phyloP scores from a whole-genome alignment of 2,888 invertebrate species.

The Pogonocherus hispidulus region DNA sequence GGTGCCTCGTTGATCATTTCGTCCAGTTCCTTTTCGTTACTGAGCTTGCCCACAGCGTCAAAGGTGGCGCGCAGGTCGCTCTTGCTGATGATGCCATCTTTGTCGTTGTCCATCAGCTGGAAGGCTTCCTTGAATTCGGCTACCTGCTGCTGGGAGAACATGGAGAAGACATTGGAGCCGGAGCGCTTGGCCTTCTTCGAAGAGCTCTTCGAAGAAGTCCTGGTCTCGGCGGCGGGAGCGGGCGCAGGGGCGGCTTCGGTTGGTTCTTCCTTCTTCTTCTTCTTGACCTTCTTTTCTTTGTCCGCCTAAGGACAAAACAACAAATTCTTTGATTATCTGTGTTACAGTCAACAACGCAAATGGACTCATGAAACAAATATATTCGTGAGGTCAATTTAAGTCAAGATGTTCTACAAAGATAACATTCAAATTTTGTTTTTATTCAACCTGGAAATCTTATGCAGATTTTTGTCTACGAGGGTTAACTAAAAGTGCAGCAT shows the following conservation, averaged over 20 bases:
- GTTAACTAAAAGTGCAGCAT: too few species aligned
- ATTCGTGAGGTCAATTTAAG: too few species aligned
- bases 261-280: slow-evolving; percentile 84
- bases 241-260: slow-evolving; percentile 78
- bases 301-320: slow-evolving; percentile 81
- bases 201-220: slow-evolving; percentile 87
- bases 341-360: background rate
- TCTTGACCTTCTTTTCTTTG: slow-evolving; percentile 93
- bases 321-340: background rate
- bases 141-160: slow-evolving; percentile 92
- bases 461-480: too few species aligned
- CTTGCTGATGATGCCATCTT: slow-evolving; percentile 83
- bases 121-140: slow-evolving; percentile 97
- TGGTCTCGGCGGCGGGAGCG: slow-evolving; percentile 78
- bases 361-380: too few species aligned
- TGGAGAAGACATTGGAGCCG: slow-evolving; percentile 96
- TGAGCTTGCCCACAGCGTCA: slow-evolving; percentile 92
- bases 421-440: too few species aligned
- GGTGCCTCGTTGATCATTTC: slow-evolving; percentile 89
- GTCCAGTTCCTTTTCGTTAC: slow-evolving; percentile 91
- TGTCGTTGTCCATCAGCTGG: slow-evolving; percentile 96
- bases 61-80: slow-evolving; percentile 92
- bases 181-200: slow-evolving; percentile 87
- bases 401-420: too few species aligned
- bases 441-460: too few species aligned